phyloP scores from a whole-genome alignment of 2,888 invertebrate genomes.

The Mechanitis messenoides region DNA sequence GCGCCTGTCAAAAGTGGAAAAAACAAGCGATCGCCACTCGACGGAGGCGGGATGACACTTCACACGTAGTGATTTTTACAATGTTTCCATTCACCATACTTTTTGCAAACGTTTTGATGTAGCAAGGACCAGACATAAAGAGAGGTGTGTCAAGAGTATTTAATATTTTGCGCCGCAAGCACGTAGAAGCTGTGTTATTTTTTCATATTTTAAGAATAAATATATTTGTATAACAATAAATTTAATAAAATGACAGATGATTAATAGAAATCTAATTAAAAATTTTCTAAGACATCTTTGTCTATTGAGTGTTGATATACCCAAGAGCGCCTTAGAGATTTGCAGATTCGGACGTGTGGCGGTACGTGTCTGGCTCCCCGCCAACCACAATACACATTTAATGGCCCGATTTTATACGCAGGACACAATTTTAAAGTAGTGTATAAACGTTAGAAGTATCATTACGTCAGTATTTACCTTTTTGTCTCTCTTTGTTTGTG shows the following conservation, averaged over 20 bases:
- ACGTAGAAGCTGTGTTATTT: too few relatives aligned
- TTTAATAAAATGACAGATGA: background rate
- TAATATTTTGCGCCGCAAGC: background rate
- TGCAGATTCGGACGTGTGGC: conserved; percentile 52
- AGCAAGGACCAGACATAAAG: conserved; percentile 12
- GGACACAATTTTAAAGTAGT: conserved; percentile 67
- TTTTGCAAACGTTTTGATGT: conserved; percentile 69
- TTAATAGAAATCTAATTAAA: background rate
- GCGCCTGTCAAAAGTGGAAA: conserved; percentile 70
- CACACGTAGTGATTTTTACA: conserved; percentile 76
- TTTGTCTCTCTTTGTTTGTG: conserved; percentile 41
- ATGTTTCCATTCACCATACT: conserved; percentile 67
- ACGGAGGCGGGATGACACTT: conserved; percentile 71
- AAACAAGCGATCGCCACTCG: conserved; percentile 75
- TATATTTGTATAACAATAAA: too few relatives aligned
- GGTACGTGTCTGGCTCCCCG: conserved; percentile 54
- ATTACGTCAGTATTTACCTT: conserved; percentile 45
- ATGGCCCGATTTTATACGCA: conserved; percentile 62
- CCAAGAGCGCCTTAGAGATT: conserved; percentile 58
- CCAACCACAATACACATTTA: conserved; percentile 67
- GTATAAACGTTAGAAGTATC: conserved; percentile 62
- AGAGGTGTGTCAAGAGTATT: conserved; percentile 33
- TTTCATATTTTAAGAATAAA: too few relatives aligned
- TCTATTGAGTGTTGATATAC: conserved; percentile 53
- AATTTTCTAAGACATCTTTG: conserved; percentile 13